Evolutionary conservation across 2,113 vertebrate species (phyloP).

Genomic region (Oreochromis aureus): DNA sequence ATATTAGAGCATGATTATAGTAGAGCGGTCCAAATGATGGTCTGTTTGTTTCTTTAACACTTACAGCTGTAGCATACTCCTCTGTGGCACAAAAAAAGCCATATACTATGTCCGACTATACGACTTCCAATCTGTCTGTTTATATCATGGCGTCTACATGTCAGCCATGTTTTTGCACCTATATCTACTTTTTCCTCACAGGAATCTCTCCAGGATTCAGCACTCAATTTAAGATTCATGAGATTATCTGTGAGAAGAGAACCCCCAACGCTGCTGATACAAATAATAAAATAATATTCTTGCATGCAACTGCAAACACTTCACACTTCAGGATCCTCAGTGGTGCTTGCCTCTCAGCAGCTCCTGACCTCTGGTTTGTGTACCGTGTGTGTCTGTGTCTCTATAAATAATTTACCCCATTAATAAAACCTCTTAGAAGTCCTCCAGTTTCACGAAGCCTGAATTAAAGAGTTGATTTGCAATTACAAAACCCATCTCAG

Average conservation of each 20-base stretch:
- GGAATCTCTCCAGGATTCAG: neutral
- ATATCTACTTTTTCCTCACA: neutral
- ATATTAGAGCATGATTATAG: neutral
- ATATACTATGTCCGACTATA: neutral
- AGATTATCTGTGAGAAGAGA: constrained; percentile 13
- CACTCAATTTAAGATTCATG: constrained; percentile 38
- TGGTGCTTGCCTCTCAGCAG: constrained; percentile 37
- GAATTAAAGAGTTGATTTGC: constrained; percentile 74
- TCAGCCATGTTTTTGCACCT: neutral
- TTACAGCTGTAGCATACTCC: neutral
- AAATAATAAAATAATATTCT: constrained; percentile 35
- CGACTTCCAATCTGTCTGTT: neutral
- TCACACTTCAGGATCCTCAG: constrained; percentile 10
- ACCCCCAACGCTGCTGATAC: neutral
- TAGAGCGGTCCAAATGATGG: neutral
- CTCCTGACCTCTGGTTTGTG: constrained; percentile 53
- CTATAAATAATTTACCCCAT: constrained; percentile 73
- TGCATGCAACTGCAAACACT: constrained; percentile 28
- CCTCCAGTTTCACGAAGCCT: constrained; percentile 61
- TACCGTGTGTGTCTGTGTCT: constrained; percentile 40
- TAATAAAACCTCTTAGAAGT: constrained; percentile 65
- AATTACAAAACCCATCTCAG: constrained; percentile 62
- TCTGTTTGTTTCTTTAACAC: neutral
- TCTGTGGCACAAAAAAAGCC: neutral
- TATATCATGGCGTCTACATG: neutral